Percentiles rank a stretch among this genome's conserved stretches.
These are phyloP conservation scores for Trachymyrmex cornetzi DNA, from an alignment of 1,140 invertebrate genomes.

Conservation along the genomic window DNA sequence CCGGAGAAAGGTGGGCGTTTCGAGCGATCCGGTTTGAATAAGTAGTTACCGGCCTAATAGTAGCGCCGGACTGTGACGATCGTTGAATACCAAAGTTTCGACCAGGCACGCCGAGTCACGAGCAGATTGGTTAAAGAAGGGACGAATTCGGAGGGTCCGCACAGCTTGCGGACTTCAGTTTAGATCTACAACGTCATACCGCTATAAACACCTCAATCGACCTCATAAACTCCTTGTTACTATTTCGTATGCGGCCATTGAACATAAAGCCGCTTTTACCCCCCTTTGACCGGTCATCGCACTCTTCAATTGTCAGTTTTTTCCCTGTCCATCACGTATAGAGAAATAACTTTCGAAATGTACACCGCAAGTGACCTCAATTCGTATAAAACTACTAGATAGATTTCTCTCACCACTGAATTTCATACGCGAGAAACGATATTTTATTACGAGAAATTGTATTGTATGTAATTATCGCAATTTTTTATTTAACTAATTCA, in stretches of 20 bases:
- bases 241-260: conserved; percentile 22
- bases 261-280: conserved; percentile 21
- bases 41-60: conserved; percentile 85
- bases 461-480: neutral
- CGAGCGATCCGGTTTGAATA: conserved; percentile 84
- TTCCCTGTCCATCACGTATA: conserved; percentile 8
- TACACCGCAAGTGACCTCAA: neutral
- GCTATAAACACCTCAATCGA: conserved; percentile 75
- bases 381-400: conserved; percentile 30
- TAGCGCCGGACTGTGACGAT: conserved; percentile 81
- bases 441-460: neutral
- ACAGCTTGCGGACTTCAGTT: neutral
- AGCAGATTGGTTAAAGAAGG: conserved; percentile 65
- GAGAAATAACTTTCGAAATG: conserved; percentile 44
- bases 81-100: conserved; percentile 82
- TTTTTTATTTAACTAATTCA: conserved; percentile 2
- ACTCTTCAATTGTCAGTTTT: conserved; percentile 38
- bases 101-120: conserved; percentile 27
- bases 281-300: conserved; percentile 46
- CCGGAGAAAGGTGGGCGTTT: conserved; percentile 73
- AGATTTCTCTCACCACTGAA: neutral
- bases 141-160: conserved; percentile 4
- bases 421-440: neutral
- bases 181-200: conserved; percentile 71
- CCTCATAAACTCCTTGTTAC: neutral